These are phyloP conservation scores for Scaptomyza graminum DNA, from an alignment of 1,140 invertebrate species.

Conservation along the genomic window DNA sequence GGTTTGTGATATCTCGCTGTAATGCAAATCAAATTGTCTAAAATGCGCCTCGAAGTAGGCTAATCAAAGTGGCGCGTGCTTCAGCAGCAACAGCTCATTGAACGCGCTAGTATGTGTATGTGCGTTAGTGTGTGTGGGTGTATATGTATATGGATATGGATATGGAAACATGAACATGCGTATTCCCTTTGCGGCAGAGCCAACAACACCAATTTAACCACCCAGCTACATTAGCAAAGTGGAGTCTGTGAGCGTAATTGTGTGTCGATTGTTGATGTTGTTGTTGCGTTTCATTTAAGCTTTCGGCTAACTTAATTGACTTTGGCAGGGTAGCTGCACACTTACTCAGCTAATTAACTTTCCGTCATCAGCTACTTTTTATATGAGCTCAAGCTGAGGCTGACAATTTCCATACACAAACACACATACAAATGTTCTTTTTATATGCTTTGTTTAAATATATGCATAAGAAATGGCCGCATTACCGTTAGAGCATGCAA, in stretches of 20 bases:
- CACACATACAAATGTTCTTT: too few species aligned
- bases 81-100: slow-evolving; percentile 48
- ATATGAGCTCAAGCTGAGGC: slow-evolving; percentile 14
- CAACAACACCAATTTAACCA: slow-evolving; percentile 50
- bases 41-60: slow-evolving; percentile 25
- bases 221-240: slow-evolving; percentile 61
- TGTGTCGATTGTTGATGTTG: slow-evolving; percentile 24
- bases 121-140: not conserved
- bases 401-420: too few species aligned
- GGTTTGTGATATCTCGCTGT: not conserved
- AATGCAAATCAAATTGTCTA: slow-evolving; percentile 12
- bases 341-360: not conserved
- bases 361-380: slow-evolving; percentile 10
- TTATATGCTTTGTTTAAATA: slow-evolving; percentile 49
- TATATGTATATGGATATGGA: slow-evolving; percentile 4
- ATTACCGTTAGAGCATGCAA: slow-evolving; percentile 31
- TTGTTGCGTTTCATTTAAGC: slow-evolving; percentile 37
- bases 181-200: slow-evolving; percentile 60
- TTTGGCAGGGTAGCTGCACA: slow-evolving; percentile 4
- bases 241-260: slow-evolving; percentile 32
- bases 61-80: slow-evolving; percentile 69
- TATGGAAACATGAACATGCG: slow-evolving; percentile 42
- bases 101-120: not conserved
- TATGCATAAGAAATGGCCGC: slow-evolving; percentile 52
- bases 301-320: slow-evolving; percentile 46